phyloP scores from a whole-genome alignment of 2,888 invertebrate species.

The Drosophila sordidapex region DNA sequence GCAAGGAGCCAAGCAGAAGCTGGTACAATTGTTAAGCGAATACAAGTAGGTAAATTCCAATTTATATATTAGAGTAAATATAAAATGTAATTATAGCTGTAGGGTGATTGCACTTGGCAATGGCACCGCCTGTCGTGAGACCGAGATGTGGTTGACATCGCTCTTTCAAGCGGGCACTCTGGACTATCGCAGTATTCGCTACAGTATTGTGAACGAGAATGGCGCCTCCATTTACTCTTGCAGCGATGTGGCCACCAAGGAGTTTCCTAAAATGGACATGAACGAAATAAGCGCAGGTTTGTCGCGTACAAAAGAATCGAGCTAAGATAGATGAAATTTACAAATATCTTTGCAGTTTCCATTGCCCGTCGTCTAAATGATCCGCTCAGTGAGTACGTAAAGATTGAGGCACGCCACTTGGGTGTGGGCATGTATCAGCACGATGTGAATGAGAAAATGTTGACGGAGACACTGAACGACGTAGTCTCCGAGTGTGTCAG shows the following conservation, averaged over 20 bases:
- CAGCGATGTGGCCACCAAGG: slow-evolving; percentile 92
- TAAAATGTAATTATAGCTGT: slow-evolving; percentile 86
- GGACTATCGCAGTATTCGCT: slow-evolving; percentile 86
- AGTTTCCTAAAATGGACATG: slow-evolving; percentile 93
- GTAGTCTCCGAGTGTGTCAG: slow-evolving; percentile 96
- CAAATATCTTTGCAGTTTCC: slow-evolving; percentile 86
- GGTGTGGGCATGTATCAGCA: slow-evolving; percentile 99
- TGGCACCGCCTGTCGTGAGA: slow-evolving; percentile 95
- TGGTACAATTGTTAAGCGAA: slow-evolving; percentile 86
- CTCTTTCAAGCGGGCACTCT: slow-evolving; percentile 87
- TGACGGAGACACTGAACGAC: slow-evolving; percentile 90
- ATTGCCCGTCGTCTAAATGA: slow-evolving; percentile 95
- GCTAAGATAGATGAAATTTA: too few species aligned
- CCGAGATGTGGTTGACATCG: slow-evolving; percentile 90
- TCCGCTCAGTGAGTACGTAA: slow-evolving; percentile 95
- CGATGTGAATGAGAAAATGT: slow-evolving; percentile 92
- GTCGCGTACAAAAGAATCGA: not conserved
- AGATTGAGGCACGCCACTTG: slow-evolving; percentile 96
- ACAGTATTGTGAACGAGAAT: slow-evolving; percentile 94
- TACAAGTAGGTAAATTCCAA: slow-evolving; percentile 85
- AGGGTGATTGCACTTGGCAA: slow-evolving; percentile 95
- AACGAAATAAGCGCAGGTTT: slow-evolving; percentile 91
- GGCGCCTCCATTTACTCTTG: slow-evolving; percentile 97
- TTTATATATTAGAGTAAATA: not conserved
- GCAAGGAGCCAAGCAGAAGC: slow-evolving; percentile 66